A percentile compares a stretch with the other conserved stretches of the same genome.
Evolutionary conservation across 2,888 invertebrate species (phyloP).

Genomic region (Idaea straminata): DNA sequence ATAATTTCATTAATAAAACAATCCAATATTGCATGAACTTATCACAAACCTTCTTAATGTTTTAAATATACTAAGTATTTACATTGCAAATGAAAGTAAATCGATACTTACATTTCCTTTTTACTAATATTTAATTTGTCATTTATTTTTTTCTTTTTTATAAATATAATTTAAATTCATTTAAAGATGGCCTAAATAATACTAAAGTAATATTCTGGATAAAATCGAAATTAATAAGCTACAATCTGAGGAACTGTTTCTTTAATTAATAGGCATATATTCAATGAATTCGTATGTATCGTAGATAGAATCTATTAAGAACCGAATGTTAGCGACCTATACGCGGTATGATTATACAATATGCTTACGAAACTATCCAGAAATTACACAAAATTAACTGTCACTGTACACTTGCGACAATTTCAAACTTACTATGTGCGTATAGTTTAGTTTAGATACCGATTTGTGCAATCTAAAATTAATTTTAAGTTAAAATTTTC

Average conservation of each 20-base stretch:
- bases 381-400: constrained; percentile 32
- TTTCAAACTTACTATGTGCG: constrained; percentile 57
- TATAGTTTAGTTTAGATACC: constrained; percentile 25
- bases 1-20: constrained; percentile 41
- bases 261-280: constrained; percentile 19
- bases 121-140: constrained; percentile 74
- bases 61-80: constrained; percentile 63
- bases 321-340: constrained; percentile 48
- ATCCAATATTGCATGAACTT: constrained; percentile 68
- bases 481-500: constrained; percentile 34
- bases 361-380: constrained; percentile 58
- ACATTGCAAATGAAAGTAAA: constrained; percentile 73
- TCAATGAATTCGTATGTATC: too few relatives aligned
- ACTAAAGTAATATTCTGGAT: constrained; percentile 46
- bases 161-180: constrained; percentile 74
- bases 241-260: constrained; percentile 38
- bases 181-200: constrained; percentile 71
- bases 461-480: constrained; percentile 31
- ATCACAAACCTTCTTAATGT: constrained; percentile 65
- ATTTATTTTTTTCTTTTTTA: constrained; percentile 57
- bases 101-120: constrained; percentile 55
- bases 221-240: constrained; percentile 28
- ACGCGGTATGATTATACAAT: constrained; percentile 64
- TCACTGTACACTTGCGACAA: constrained; percentile 51
- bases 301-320: constrained; percentile 40